Evolutionary conservation across 2,113 vertebrate species (phyloP).

Genomic region (Amphiprion percula): DNA sequence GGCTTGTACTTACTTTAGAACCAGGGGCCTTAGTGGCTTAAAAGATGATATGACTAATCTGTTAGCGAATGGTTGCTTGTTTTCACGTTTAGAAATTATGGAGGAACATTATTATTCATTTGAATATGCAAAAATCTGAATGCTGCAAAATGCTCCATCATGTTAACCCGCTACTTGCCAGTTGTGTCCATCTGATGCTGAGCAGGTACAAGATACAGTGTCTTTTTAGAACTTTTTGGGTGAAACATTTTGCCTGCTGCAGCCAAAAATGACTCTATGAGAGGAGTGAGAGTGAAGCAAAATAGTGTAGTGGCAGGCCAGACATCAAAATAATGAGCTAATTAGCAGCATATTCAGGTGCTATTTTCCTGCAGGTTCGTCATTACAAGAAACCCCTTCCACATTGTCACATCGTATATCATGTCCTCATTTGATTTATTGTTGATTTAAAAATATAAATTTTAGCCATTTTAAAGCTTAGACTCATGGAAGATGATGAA

Average conservation of each 20-base stretch:
- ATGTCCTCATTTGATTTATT: background rate
- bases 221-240: background rate
- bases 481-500: background rate
- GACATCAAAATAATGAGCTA: background rate
- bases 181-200: background rate
- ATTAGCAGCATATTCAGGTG: background rate
- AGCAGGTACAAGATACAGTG: background rate
- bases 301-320: background rate
- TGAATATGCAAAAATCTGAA: no score
- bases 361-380: no score
- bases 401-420: no score
- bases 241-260: background rate
- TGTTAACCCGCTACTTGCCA: background rate
- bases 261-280: background rate
- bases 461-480: background rate
- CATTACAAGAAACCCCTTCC: no score
- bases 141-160: background rate
- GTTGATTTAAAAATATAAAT: no score
- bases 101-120: background rate
- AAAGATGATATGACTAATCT: background rate
- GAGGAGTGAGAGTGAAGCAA: background rate
- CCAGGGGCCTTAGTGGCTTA: background rate
- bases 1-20: background rate
- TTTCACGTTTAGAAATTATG: background rate
- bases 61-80: background rate